Percentiles rank a stretch among this genome's conserved stretches.
Evolutionary conservation across 2,888 invertebrate genomes (phyloP).

Genomic region (Tipula vernalis): DNA sequence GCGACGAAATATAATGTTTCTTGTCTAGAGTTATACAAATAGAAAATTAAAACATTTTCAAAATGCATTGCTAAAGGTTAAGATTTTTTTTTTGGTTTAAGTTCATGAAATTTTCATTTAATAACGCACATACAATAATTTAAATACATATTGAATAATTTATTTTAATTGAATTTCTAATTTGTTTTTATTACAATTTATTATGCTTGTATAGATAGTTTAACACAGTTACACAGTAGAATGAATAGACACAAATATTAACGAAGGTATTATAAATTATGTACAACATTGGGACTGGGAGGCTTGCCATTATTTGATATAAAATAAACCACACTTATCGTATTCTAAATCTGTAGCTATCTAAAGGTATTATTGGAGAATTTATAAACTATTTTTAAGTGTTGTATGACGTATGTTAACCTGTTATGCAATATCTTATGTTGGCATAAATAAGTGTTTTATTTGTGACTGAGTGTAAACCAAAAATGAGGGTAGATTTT

Average conservation of each 20-base stretch:
- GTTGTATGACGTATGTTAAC: background rate
- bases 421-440: background rate
- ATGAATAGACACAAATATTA: background rate
- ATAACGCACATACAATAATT: background rate
- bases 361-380: background rate
- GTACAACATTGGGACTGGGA: background rate
- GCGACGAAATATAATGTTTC: background rate
- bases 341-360: background rate
- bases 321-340: background rate
- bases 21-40: background rate
- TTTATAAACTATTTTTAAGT: background rate
- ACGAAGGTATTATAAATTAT: background rate
- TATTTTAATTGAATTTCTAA: background rate
- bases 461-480: background rate
- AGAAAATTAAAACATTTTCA: background rate
- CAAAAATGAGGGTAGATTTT: background rate
- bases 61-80: background rate
- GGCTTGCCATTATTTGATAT: background rate
- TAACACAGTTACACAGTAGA: background rate
- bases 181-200: background rate
- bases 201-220: no score
- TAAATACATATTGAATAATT: background rate
- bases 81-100: background rate
- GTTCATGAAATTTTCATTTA: no score
- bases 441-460: background rate